A percentile compares a stretch with the other conserved stretches of the same genome.
Evolutionary conservation across 2,113 vertebrate genomes (phyloP).

Genomic region (Aegotheles bennettii): DNA sequence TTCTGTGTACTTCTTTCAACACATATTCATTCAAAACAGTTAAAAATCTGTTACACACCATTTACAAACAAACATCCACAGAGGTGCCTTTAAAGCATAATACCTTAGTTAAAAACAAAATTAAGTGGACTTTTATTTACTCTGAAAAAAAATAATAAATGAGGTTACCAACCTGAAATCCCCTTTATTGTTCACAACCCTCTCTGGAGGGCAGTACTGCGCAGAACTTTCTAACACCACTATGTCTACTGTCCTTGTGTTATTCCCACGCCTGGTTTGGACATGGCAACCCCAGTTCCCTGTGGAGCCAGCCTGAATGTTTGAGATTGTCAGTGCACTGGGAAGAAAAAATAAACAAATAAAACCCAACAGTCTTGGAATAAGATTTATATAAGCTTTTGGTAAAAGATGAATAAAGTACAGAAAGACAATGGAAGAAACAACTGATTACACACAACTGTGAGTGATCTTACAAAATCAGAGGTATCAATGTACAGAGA

Average conservation of each 20-base stretch:
- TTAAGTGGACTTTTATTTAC: background rate
- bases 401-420: background rate
- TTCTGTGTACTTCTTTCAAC: background rate
- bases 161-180: conserved; percentile 87
- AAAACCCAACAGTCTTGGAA: background rate
- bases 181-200: conserved; percentile 93
- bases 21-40: background rate
- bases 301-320: conserved; percentile 93
- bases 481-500: background rate
- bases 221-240: conserved; percentile 94
- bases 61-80: background rate
- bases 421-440: background rate
- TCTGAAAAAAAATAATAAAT: background rate
- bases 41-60: background rate
- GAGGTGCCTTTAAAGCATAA: background rate
- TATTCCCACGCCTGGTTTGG: conserved; percentile 91
- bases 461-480: background rate
- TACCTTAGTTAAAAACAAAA: background rate
- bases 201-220: conserved; percentile 88
- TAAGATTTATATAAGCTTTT: background rate
- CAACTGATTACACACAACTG: background rate
- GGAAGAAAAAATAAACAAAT: conserved; percentile 11
- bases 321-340: conserved; percentile 93
- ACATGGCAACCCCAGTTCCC: conserved; percentile 97
- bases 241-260: conserved; percentile 89